Base-by-base conservation (phyloP, 2,888 invertebrate genomes). In the Atherix ibis region DNA sequence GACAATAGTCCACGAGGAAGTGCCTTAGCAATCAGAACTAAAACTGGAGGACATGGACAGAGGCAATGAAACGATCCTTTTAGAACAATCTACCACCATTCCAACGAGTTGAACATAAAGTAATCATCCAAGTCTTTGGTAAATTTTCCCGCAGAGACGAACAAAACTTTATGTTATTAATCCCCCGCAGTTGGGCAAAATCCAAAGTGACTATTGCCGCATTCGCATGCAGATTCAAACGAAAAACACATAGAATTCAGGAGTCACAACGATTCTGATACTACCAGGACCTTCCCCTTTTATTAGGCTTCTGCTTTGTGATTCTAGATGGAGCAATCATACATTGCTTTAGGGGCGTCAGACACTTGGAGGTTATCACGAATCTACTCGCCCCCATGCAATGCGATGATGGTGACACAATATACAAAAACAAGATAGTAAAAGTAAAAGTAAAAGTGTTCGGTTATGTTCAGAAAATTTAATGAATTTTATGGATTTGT, bases 401-500 rank as follows among this genome's bases (percentile, higher is more conserved):
- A n/a, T n/a, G n/a, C n/a, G n/a, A n/a, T n/a, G n/a, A n/a, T n/a
- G n/a, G n/a, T n/a, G n/a, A n/a, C n/a, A n/a, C n/a, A n/a, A n/a
- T n/a, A n/a, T n/a, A n/a, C n/a, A n/a, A n/a, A n/a, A n/a, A n/a
- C n/a, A n/a, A n/a, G n/a, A n/a, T n/a, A n/a, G n/a, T n/a, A n/a
- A 8, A 12, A 5, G 26, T 17, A 18, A 32, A 36, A 32, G 28
- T 15, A 18, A 32, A 22, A 33, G 29, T 28, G n/a, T n/a, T n/a
- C n/a, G 33, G 17, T 28, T 28, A 31, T 27, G 25, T 37, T 29
- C 33, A 18, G 37, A 29, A 32, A 37, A 29, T 37, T 37, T 37
- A 37, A 37, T 37, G 37, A 37, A 37, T 37, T 37, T 37, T 37
- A 37, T 37, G 37, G 32, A 32, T 32, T 37, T 32, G 37, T 37